Conservation (phyloP, 2,113 vertebrate genomes). For the Redunca redunca region DNA sequence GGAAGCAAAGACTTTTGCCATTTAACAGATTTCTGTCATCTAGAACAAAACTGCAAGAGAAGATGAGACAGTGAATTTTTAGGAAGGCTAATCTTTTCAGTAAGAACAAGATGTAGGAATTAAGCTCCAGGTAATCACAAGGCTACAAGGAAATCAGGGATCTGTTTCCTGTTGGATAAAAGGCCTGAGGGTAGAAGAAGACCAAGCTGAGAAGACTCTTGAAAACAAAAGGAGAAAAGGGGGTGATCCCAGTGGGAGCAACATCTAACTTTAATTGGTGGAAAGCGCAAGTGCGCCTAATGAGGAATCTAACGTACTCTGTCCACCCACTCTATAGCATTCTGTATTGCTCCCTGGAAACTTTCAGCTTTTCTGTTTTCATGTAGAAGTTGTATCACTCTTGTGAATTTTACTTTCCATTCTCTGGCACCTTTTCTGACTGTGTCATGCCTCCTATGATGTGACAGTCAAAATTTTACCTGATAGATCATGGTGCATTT, state of each 20-base stretch:
- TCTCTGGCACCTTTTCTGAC: background rate
- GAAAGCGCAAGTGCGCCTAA: background rate
- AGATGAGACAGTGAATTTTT: background rate
- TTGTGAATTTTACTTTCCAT: background rate
- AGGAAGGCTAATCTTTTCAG: constrained; percentile 11
- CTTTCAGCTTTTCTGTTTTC: background rate
- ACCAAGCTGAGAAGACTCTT: background rate
- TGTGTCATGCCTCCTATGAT: background rate
- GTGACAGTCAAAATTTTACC: background rate
- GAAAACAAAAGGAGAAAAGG: background rate
- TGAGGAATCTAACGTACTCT: background rate
- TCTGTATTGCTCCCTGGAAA: background rate
- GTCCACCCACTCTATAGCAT: background rate
- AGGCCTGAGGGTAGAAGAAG: background rate
- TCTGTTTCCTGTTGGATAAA: background rate
- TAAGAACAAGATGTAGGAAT: background rate
- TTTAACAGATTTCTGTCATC: background rate
- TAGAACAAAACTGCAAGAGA: background rate
- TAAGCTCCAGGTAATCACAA: background rate
- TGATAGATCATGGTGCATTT: background rate
- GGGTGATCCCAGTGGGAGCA: background rate
- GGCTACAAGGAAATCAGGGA: background rate
- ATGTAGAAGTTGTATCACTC: background rate
- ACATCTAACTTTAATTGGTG: background rate
- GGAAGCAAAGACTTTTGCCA: background rate